phyloP scores from a whole-genome alignment of 2,888 invertebrate genomes.

The Lycophotia porphyrea region DNA sequence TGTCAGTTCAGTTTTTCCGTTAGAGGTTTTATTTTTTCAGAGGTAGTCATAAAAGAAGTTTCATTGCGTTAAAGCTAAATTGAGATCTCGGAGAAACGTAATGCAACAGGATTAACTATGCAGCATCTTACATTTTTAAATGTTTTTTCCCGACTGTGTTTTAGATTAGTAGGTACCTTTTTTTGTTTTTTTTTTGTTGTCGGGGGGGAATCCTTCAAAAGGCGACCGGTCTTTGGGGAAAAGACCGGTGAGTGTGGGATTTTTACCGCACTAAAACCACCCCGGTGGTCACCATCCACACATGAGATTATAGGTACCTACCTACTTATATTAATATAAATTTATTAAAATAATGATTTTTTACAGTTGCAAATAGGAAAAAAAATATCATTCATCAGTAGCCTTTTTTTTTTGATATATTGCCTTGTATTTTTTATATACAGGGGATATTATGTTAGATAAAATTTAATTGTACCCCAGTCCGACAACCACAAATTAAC shows the following conservation, averaged over 20 bases:
- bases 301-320: no score
- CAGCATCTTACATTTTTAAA: conserved; percentile 14
- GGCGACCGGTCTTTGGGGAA: no score
- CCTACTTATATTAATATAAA: not conserved
- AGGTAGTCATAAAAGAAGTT: conserved; percentile 1
- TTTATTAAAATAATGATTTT: not conserved
- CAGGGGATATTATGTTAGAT: not conserved
- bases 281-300: no score
- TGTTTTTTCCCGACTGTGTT: not conserved
- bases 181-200: no score
- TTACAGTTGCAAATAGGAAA: not conserved
- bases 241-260: no score
- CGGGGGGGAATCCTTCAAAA: no score
- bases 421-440: not conserved
- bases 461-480: not conserved
- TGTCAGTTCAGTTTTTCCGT: conserved; percentile 6
- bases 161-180: not conserved
- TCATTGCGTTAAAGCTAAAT: conserved; percentile 15
- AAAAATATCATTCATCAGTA: not conserved
- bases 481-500: not conserved
- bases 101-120: conserved; percentile 18
- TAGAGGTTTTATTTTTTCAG: conserved; percentile 3
- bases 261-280: no score
- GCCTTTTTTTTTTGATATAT: not conserved
- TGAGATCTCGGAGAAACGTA: conserved; percentile 1